phyloP scores from a whole-genome alignment of 2,888 invertebrate genomes.

The Drosophila prolongata region DNA sequence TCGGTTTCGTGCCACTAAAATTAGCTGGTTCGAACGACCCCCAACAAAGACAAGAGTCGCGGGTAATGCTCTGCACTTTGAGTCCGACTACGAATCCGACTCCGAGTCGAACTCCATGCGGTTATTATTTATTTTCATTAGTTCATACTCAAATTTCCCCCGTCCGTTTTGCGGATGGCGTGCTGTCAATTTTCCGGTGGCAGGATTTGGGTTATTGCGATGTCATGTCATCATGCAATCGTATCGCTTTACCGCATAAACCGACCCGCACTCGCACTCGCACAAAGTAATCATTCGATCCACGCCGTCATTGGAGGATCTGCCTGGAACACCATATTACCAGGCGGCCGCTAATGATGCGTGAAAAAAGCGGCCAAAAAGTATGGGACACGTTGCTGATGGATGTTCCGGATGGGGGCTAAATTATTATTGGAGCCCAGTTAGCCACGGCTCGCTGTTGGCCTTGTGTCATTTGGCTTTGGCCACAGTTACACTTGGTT shows the following conservation, averaged over 20 bases:
- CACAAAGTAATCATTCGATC: constrained; percentile 58
- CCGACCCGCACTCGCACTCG: constrained; percentile 37
- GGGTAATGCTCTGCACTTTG: constrained; percentile 25
- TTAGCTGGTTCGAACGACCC: constrained; percentile 51
- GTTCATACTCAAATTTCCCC: constrained; percentile 48
- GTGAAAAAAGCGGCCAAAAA: constrained; percentile 57
- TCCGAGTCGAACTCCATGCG: constrained; percentile 18
- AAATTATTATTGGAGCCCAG: constrained; percentile 31
- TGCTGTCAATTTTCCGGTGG: constrained; percentile 74
- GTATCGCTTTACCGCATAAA: constrained; percentile 72
- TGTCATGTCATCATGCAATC: constrained; percentile 78
- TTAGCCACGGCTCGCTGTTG: constrained; percentile 54
- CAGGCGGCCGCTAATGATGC: constrained; percentile 60
- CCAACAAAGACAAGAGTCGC: constrained; percentile 43
- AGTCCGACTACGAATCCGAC: background rate
- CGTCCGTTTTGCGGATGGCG: constrained; percentile 48
- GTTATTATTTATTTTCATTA: constrained; percentile 59
- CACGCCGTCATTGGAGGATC: constrained; percentile 8
- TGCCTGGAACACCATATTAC: constrained; percentile 25
- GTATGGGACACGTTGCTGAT: constrained; percentile 31
- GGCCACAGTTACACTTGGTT: constrained; percentile 28
- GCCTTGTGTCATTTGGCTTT: constrained; percentile 15
- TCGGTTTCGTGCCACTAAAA: constrained; percentile 61
- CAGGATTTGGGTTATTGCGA: constrained; percentile 45
- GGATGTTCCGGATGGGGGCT: constrained; percentile 20